Percentiles rank a stretch among this genome's conserved stretches.
Evolutionary conservation across 1,140 invertebrate species (phyloP).

Genomic region (Sycophila sp.): DNA sequence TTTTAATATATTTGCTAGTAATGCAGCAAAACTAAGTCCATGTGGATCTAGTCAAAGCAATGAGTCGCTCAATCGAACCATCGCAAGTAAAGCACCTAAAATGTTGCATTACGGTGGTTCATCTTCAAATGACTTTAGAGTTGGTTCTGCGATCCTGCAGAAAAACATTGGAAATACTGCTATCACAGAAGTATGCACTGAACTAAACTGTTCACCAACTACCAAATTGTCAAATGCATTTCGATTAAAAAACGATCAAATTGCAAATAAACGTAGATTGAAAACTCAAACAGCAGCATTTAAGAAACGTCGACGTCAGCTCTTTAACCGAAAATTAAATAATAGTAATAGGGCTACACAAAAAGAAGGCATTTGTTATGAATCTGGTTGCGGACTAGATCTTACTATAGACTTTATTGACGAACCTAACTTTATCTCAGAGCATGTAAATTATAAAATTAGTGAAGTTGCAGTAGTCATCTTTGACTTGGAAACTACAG

Average conservation of each 20-base stretch:
- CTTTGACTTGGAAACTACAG: background rate
- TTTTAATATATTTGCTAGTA: too few species aligned
- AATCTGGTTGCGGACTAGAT: conserved; percentile 20
- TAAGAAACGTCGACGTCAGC: background rate
- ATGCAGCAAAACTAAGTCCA: too few species aligned
- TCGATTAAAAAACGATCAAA: background rate
- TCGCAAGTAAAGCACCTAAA: too few species aligned
- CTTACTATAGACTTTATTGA: conserved; percentile 11
- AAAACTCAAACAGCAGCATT: background rate
- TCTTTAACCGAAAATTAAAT: background rate
- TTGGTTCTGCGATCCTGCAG: too few species aligned
- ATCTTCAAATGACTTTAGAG: too few species aligned
- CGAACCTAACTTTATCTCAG: background rate
- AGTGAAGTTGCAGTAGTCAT: background rate
- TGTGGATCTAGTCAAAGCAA: too few species aligned
- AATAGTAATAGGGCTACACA: background rate
- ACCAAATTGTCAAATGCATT: background rate
- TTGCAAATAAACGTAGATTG: too few species aligned
- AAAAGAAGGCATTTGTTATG: conserved; percentile 24
- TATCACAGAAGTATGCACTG: background rate
- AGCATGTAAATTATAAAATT: background rate
- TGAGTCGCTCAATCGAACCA: too few species aligned
- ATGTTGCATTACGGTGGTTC: too few species aligned
- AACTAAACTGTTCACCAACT: background rate
- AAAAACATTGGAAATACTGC: background rate